Evolutionary conservation across 1,140 invertebrate species (phyloP), one percentile per base, ranked within the genome.

Genomic region (Pseudomyrmex concolor): DNA sequence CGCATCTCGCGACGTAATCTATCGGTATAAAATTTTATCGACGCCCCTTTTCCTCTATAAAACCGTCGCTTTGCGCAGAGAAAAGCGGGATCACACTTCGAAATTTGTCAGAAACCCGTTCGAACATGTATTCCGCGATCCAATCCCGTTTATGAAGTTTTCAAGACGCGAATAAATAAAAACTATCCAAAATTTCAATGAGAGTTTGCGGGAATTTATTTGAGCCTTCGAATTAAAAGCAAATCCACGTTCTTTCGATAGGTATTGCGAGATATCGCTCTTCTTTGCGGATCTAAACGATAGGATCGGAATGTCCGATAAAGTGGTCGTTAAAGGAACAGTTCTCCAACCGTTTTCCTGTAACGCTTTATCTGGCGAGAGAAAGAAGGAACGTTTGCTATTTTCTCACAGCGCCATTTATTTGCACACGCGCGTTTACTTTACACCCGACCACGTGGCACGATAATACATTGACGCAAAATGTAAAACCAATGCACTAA

Each of bases 251-350:
- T 45, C 10, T n/a, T 15, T 66, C 45, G 60, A 57, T 73, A 15
- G 19, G n/a, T 83, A 83, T 83, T 43, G 13, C 8, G 70, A 45
- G 60, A 55, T 70, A 74, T 2, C 50, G 12, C 17, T 77, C 54
- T n/a, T 50, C 22, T 7, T 78, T 70, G 48, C 43, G 34, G 4
- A 10, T 15, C 66, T 50, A 86, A 70, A 25, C 54, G 81, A 87
- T 87, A 86, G 34, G 15, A 85, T 85, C 48, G 55, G 51, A 84
- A 22, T 25, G 63, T 34, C 50, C 57, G 48, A 87, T 81, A 82
- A 80, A 48, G 25, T 13, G 22, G 9, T 45, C 59, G 70, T 87
- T 87, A 87, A 81, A 87, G 25, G 57, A 80, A 57, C 54, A 72
- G 22, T 55, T 67, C 54, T 67, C 54, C 59, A 25, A 13, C 60